phyloP scores from a whole-genome alignment of 1,140 invertebrate genomes.

The Danaus plexippus region DNA sequence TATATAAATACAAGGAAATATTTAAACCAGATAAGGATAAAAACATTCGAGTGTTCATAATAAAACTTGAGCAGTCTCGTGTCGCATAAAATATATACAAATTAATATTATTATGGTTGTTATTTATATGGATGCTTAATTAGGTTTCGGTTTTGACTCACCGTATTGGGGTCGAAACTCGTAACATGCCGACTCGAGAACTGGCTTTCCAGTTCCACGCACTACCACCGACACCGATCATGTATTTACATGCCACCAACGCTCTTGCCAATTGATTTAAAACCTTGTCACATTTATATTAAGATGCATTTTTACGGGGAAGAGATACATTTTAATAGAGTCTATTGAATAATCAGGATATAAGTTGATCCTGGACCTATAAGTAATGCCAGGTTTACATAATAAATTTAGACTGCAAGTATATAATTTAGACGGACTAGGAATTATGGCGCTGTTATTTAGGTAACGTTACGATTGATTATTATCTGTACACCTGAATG shows the following conservation, averaged over 20 bases:
- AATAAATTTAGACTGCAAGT: constrained; percentile 16
- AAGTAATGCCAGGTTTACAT: constrained; percentile 13
- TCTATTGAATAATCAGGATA: constrained; percentile 17
- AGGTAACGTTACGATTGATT: too few species aligned
- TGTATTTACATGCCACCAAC: constrained; percentile 12
- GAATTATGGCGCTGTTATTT: constrained; percentile 8
- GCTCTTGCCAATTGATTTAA: constrained; percentile 6
- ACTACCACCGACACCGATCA: constrained; percentile 21
- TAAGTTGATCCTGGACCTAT: constrained; percentile 13
- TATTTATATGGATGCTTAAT: constrained; percentile 4
- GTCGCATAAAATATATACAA: too few species aligned
- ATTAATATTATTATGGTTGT: too few species aligned
- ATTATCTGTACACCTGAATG: too few species aligned
- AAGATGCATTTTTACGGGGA: constrained; percentile 9
- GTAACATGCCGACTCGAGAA: constrained; percentile 22
- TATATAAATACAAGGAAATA: too few species aligned
- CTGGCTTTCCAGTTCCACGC: constrained; percentile 26
- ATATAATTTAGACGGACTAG: constrained; percentile 5
- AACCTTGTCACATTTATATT: not conserved
- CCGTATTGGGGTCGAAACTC: constrained; percentile 20
- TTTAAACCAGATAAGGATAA: too few species aligned
- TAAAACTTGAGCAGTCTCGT: too few species aligned
- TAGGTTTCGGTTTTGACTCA: constrained; percentile 16
- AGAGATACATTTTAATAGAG: not conserved
- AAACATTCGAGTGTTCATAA: too few species aligned